These are phyloP conservation scores for Agrotis segetum DNA, from an alignment of 2,888 invertebrate genomes.

Conservation along the genomic window DNA sequence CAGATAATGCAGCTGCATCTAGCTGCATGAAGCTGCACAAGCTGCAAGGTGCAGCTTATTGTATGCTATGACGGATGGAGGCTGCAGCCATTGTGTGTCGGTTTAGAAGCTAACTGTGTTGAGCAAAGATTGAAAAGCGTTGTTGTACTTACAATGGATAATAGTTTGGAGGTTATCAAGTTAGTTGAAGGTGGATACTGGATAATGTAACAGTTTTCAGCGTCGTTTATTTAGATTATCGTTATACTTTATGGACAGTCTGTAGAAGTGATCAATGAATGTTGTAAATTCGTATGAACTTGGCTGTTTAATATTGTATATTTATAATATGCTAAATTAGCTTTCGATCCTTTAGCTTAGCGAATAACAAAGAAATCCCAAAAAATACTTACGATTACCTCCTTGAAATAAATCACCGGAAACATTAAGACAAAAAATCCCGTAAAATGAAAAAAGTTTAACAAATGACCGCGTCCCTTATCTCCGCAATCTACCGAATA, in stretches of 20 bases:
- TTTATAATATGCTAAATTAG: no score
- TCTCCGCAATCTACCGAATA: slow-evolving; percentile 23
- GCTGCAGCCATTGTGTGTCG: slow-evolving; percentile 8
- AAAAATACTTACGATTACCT: not conserved
- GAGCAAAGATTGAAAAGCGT: not conserved
- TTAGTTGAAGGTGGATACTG: no score
- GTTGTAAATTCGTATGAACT: not conserved
- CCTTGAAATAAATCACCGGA: not conserved
- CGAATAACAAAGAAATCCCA: not conserved
- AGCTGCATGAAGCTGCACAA: slow-evolving; percentile 2
- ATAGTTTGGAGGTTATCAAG: slow-evolving; percentile 1
- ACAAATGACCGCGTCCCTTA: slow-evolving; percentile 13
- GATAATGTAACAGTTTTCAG: not conserved
- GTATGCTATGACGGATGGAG: slow-evolving; percentile 32
- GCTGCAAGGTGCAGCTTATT: slow-evolving; percentile 17
- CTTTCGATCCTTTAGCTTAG: no score
- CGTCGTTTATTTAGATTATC: not conserved
- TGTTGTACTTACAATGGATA: not conserved
- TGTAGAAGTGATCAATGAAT: not conserved
- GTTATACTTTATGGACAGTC: not conserved
- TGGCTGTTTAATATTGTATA: no score
- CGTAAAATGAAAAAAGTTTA: slow-evolving; percentile 35
- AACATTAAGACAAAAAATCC: not conserved
- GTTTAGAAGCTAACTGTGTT: slow-evolving; percentile 4
- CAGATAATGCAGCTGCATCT: slow-evolving; percentile 11